Percentiles rank a stretch among this genome's conserved stretches.
These are phyloP conservation scores for Rambutsinella grinnellia DNA, from an alignment of 2,888 invertebrate species.

Conservation along the genomic window DNA sequence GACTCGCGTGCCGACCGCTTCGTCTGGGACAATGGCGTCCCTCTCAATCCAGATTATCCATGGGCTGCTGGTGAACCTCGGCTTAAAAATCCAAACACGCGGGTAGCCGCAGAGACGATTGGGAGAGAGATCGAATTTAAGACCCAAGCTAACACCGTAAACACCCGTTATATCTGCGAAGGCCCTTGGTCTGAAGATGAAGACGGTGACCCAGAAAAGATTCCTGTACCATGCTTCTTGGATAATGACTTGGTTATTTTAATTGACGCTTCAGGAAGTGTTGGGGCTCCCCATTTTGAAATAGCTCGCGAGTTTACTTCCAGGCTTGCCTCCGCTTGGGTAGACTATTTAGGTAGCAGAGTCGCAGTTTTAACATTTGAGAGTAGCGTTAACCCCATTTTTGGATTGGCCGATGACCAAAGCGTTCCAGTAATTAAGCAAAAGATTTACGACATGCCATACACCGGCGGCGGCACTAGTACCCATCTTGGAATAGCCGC, in stretches of 20 bases:
- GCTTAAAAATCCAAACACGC: background rate
- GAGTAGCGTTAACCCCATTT: no score
- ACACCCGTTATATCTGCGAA: background rate
- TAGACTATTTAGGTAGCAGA: background rate
- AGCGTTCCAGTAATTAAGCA: constrained; percentile 1
- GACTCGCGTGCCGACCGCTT: background rate
- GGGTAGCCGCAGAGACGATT: background rate
- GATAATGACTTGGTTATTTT: constrained; percentile 12
- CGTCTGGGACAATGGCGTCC: background rate
- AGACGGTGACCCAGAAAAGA: no score
- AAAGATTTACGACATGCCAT: background rate
- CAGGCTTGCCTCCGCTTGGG: background rate
- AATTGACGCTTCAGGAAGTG: constrained; percentile 12
- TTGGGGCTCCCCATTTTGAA: background rate
- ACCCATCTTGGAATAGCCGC: background rate
- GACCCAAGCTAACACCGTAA: background rate
- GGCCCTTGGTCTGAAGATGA: no score
- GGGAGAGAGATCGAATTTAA: background rate
- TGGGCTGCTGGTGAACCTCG: background rate
- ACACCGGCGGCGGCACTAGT: background rate
- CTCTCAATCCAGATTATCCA: background rate
- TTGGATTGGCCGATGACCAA: background rate
- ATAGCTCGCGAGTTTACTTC: background rate
- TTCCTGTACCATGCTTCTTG: background rate
- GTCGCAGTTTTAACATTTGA: background rate